Percentiles rank a stretch among this genome's conserved stretches.
phyloP scores from a whole-genome alignment of 2,113 vertebrate species.

The Girardinichthys multiradiatus region DNA sequence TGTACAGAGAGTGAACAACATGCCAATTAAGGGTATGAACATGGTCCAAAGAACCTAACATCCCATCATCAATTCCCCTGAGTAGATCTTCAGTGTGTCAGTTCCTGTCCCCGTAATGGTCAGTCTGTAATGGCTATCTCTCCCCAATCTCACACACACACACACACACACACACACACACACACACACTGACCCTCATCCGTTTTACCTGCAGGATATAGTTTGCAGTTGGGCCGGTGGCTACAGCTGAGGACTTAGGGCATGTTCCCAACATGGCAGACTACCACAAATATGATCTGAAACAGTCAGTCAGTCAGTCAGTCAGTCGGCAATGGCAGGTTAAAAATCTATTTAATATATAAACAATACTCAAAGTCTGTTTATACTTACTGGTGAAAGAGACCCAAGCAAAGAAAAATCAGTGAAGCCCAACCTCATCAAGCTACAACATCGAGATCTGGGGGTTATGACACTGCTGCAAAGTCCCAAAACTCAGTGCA shows the following conservation, averaged over 20 bases:
- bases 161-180: constrained; percentile 43
- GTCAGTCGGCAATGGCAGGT: no score
- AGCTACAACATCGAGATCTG: no score
- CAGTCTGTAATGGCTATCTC: constrained; percentile 69
- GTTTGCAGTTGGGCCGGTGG: not conserved
- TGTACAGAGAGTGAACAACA: not conserved
- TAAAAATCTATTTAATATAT: not conserved
- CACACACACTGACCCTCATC: constrained; percentile 43
- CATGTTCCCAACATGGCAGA: constrained; percentile 9
- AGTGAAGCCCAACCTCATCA: not conserved
- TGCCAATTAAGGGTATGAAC: not conserved
- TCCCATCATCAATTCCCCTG: constrained; percentile 54
- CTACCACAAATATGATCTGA: constrained; percentile 9
- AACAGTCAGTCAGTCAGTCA: not conserved
- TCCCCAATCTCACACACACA: constrained; percentile 46
- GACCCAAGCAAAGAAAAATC: not conserved
- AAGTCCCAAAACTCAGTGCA: not conserved
- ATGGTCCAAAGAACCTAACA: constrained; percentile 6
- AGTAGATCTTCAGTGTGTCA: constrained; percentile 60
- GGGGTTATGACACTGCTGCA: not conserved
- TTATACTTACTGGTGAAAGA: not conserved
- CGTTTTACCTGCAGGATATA: constrained; percentile 59
- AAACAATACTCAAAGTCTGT: not conserved
- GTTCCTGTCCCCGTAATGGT: constrained; percentile 58
- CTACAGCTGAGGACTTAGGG: constrained; percentile 1